Conservation (phyloP, 2,113 vertebrate genomes). For the Hyperopisus bebe region DNA sequence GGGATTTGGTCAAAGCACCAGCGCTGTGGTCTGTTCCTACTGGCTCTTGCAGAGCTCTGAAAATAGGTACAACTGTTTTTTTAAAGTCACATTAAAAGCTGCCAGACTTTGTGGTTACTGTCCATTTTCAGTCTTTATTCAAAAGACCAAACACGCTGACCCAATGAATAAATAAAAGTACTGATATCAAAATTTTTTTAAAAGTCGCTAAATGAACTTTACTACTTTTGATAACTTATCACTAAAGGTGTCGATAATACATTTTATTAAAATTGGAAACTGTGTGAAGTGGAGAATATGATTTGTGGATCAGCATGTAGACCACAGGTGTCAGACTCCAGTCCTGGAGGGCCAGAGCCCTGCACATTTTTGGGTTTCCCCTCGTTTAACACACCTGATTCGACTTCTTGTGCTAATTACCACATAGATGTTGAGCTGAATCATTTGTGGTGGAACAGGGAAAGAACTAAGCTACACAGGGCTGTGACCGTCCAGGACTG, state of each 20-base stretch:
- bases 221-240: neutral
- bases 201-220: neutral
- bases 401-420: no score
- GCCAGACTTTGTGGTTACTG: neutral
- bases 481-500: no score
- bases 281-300: neutral
- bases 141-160: neutral
- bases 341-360: no score
- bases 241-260: neutral
- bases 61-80: constrained; percentile 6
- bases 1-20: neutral
- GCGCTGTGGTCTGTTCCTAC: neutral
- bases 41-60: neutral
- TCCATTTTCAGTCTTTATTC: neutral
- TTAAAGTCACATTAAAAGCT: neutral
- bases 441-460: no score
- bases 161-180: neutral
- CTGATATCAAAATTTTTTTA: neutral
- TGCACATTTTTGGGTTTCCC: no score
- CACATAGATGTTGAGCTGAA: no score
- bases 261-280: neutral
- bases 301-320: neutral
- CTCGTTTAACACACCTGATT: no score
- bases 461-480: no score
- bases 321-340: no score